Percentiles rank a stretch among this genome's conserved stretches.
phyloP scores from a whole-genome alignment of 2,797 vertebrate genomes.

The Microctenopoma steveboyesi region DNA sequence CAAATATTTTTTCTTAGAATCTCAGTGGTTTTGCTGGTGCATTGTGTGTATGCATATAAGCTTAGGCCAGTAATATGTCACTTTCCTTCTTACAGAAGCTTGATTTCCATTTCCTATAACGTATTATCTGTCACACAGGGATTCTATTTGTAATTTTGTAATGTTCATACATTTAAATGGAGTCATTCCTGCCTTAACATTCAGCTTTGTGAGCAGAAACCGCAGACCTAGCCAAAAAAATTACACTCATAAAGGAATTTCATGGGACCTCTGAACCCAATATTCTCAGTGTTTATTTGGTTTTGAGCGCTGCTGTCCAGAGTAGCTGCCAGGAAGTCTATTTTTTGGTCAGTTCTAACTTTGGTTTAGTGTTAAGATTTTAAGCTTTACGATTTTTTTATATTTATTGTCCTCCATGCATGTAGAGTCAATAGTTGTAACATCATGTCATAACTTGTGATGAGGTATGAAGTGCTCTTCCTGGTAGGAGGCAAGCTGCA shows the following conservation, averaged over 20 bases:
- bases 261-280: conserved; percentile 4
- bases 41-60: neutral
- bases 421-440: conserved; percentile 4
- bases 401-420: neutral
- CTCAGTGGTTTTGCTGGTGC: neutral
- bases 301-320: neutral
- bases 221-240: neutral
- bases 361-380: neutral
- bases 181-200: neutral
- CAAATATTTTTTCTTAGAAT: neutral
- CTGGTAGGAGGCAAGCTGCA: neutral
- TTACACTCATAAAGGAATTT: neutral
- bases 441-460: neutral
- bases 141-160: conserved; percentile 1
- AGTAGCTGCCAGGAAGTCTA: neutral
- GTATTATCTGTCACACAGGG: neutral
- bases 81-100: neutral
- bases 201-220: neutral
- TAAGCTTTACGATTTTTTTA: neutral
- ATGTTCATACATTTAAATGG: conserved; percentile 3
- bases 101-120: neutral
- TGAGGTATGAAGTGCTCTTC: conserved; percentile 7
- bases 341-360: neutral
- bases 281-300: neutral
- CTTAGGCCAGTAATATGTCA: neutral